Evolutionary conservation across 2,888 invertebrate genomes (phyloP).

Genomic region (Azorinus chamasolen): DNA sequence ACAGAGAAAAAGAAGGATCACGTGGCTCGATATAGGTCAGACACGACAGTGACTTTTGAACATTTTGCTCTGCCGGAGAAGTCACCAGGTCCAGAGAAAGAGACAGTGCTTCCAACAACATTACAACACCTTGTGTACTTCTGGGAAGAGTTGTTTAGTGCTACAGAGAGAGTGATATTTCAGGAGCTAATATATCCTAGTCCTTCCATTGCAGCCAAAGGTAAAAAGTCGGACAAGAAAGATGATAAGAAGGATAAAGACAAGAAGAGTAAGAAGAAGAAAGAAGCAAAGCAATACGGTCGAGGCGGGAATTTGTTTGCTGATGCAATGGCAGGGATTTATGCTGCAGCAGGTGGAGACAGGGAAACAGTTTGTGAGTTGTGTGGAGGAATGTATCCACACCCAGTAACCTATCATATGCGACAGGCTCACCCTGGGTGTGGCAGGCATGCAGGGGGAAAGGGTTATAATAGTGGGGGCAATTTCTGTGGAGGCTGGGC

Average conservation of each 20-base stretch:
- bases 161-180: slow-evolving; percentile 88
- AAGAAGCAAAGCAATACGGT: slow-evolving; percentile 87
- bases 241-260: slow-evolving; percentile 82
- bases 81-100: slow-evolving; percentile 62
- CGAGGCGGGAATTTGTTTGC: slow-evolving; percentile 79
- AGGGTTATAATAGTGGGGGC: slow-evolving; percentile 97
- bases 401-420: slow-evolving; percentile 97
- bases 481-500: slow-evolving; percentile 95
- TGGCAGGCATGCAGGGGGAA: slow-evolving; percentile 93
- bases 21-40: slow-evolving; percentile 72
- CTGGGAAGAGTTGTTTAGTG: slow-evolving; percentile 93
- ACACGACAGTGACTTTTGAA: slow-evolving; percentile 68
- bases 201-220: slow-evolving; percentile 86
- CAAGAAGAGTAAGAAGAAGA: slow-evolving; percentile 88
- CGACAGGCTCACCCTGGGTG: slow-evolving; percentile 96
- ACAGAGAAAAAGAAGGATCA: slow-evolving; percentile 58
- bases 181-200: slow-evolving; percentile 89
- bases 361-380: slow-evolving; percentile 92
- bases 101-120: slow-evolving; percentile 91
- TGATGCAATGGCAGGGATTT: slow-evolving; percentile 74
- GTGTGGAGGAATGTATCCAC: slow-evolving; percentile 90
- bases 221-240: slow-evolving; percentile 79
- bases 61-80: slow-evolving; percentile 58
- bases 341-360: slow-evolving; percentile 72
- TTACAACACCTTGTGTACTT: slow-evolving; percentile 94